Percentiles rank a stretch among this genome's conserved stretches.
Conservation (phyloP, 2,113 vertebrate species). For the Saguinus midas region DNA sequence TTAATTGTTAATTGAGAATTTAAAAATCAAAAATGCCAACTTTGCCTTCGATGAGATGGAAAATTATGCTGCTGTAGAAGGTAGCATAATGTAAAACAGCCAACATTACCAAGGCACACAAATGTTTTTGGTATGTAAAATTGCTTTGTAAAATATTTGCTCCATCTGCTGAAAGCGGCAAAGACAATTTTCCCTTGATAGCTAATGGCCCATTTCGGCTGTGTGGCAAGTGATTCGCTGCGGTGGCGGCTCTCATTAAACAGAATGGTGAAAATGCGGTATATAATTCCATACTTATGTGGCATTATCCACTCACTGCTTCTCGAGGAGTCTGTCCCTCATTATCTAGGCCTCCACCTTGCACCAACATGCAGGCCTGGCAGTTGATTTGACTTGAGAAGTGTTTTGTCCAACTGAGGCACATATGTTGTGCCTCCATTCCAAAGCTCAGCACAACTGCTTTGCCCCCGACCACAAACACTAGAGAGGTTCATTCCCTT, state of each 20-base stretch:
- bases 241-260: slow-evolving; percentile 79
- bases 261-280: slow-evolving; percentile 72
- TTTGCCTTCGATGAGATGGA: slow-evolving; percentile 82
- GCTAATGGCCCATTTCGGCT: slow-evolving; percentile 95
- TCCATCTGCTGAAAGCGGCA: slow-evolving; percentile 97
- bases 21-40: slow-evolving; percentile 82
- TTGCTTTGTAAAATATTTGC: slow-evolving; percentile 92
- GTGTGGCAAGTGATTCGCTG: slow-evolving; percentile 85
- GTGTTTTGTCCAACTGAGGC: slow-evolving; percentile 79
- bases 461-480: slow-evolving; percentile 53
- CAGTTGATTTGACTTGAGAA: slow-evolving; percentile 72
- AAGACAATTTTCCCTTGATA: slow-evolving; percentile 94
- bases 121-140: slow-evolving; percentile 89
- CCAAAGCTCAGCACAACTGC: slow-evolving; percentile 75
- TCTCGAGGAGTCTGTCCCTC: slow-evolving; percentile 78
- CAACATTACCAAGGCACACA: slow-evolving; percentile 84
- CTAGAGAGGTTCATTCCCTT: slow-evolving; percentile 72
- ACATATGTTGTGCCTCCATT: slow-evolving; percentile 78
- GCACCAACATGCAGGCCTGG: slow-evolving; percentile 75
- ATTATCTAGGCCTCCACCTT: slow-evolving; percentile 78
- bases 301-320: slow-evolving; percentile 86
- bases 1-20: slow-evolving; percentile 81
- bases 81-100: slow-evolving; percentile 83
- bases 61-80: slow-evolving; percentile 79
- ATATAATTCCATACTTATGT: slow-evolving; percentile 77